Base-by-base conservation (phyloP, 2,888 invertebrate genomes). In the Sinelater perroti region DNA sequence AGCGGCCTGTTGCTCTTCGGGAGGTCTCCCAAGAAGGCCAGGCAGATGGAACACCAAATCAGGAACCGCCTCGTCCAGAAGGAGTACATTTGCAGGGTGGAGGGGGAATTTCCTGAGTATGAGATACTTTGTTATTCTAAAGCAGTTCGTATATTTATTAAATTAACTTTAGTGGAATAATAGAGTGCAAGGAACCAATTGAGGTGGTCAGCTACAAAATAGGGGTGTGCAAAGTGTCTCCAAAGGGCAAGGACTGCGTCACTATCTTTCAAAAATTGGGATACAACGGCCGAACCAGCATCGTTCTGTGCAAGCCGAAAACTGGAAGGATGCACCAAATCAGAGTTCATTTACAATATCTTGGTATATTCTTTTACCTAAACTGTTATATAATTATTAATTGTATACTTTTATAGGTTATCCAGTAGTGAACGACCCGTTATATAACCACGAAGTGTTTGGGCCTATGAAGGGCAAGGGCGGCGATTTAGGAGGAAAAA, bases 241-340 rank as follows among this genome's bases (percentile, higher is more conserved):
- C 90, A 0, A 91, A 91, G 67, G 98, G 98, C 61, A 98, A 97
- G 77, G 91, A 92, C 72, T 95, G 96, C 74, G 86, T 87, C 6
- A 98, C 97, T 0, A 87, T 89, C 63, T 99, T 98, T 83, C 89
- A 93, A 77, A 87, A 92, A 72, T 80, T 98, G 47, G 93, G 93
- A 20, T 95, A 84, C 80, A 94, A 97, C 79, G 88, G 89, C 1
- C 89, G 88, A 72, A 91, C 94, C 0, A 97, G 97, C 73, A 92
- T 97, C 18, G 96, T 99, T 5, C 84, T 92, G 24, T 97, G 97
- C 81, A 89, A 90, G 73, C 98, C 98, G 1, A 89, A 91, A 73
- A 98, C 98, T 1, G 99, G 99, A 1, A 83, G 99, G 62, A 99
- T 98, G 90, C 99, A 99, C 78, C 99, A 99, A 81, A 99, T 99